phyloP scores from a whole-genome alignment of 2,888 invertebrate genomes.

The Eupithecia abbreviata region DNA sequence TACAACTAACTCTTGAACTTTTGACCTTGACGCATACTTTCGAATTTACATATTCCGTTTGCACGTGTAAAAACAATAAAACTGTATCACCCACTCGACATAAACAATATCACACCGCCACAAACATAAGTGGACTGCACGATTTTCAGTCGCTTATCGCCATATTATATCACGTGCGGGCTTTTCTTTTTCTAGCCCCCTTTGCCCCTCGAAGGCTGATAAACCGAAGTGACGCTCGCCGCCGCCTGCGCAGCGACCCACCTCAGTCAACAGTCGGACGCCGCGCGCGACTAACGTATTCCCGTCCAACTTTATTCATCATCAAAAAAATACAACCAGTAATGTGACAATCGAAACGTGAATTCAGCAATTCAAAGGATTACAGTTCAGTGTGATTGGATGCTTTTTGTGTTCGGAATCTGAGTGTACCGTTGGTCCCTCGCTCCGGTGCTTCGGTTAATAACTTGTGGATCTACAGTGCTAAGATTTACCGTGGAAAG shows the following conservation, averaged over 20 bases:
- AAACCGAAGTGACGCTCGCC: constrained; percentile 73
- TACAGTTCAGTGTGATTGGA: constrained; percentile 47
- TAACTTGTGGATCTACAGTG: constrained; percentile 77
- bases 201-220: constrained; percentile 76
- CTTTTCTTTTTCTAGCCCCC: constrained; percentile 72
- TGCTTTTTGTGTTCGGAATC: constrained; percentile 54
- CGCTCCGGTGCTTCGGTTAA: constrained; percentile 79
- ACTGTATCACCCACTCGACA: constrained; percentile 25
- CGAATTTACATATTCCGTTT: neutral
- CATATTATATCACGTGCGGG: constrained; percentile 75
- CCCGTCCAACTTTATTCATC: constrained; percentile 36
- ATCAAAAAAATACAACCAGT: constrained; percentile 51
- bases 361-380: constrained; percentile 45
- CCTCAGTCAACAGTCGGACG: constrained; percentile 70
- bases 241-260: constrained; percentile 74
- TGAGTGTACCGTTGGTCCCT: constrained; percentile 73
- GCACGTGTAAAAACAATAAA: constrained; percentile 23
- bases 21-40: constrained; percentile 2
- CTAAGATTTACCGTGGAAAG: constrained; percentile 78
- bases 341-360: constrained; percentile 54
- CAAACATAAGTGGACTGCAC: constrained; percentile 46
- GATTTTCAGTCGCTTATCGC: constrained; percentile 65
- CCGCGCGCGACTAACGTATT: constrained; percentile 60
- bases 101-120: constrained; percentile 38
- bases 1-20: neutral